Evolutionary conservation across 2,888 invertebrate species (phyloP).

Genomic region (Netelia inedita): DNA sequence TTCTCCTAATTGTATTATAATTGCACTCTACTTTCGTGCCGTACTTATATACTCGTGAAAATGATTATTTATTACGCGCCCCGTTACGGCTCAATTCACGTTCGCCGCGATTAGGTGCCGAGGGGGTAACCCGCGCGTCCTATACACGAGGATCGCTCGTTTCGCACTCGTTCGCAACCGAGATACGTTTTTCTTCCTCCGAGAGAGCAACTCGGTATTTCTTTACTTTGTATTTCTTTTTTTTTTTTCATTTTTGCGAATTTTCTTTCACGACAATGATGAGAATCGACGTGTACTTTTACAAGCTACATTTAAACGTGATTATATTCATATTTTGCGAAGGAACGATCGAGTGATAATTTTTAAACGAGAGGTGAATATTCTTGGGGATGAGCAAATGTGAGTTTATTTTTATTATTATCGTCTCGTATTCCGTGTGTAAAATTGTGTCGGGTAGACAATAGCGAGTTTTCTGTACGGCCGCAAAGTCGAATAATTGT

Average conservation of each 20-base stretch:
- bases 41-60: slow-evolving; percentile 34
- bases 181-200: not conserved
- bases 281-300: not conserved
- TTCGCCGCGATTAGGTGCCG: slow-evolving; percentile 40
- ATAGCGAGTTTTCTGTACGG: slow-evolving; percentile 15
- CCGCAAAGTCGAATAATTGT: slow-evolving; percentile 76
- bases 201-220: too few relatives aligned
- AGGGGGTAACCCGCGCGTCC: slow-evolving; percentile 22
- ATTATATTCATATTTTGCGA: not conserved
- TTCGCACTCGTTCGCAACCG: slow-evolving; percentile 20
- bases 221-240: too few relatives aligned
- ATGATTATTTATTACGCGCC: slow-evolving; percentile 44
- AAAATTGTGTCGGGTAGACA: slow-evolving; percentile 26
- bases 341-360: not conserved
- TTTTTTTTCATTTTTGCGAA: not conserved
- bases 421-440: not conserved
- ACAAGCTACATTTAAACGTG: not conserved
- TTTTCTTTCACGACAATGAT: slow-evolving; percentile 19
- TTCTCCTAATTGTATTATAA: slow-evolving; percentile 63
- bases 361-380: not conserved
- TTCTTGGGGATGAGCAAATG: not conserved
- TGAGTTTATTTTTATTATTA: not conserved
- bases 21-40: slow-evolving; percentile 37
- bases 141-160: not conserved
- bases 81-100: slow-evolving; percentile 61